phyloP scores from a whole-genome alignment of 2,113 vertebrate species.

The zebrafish (Danio rerio) region DNA sequence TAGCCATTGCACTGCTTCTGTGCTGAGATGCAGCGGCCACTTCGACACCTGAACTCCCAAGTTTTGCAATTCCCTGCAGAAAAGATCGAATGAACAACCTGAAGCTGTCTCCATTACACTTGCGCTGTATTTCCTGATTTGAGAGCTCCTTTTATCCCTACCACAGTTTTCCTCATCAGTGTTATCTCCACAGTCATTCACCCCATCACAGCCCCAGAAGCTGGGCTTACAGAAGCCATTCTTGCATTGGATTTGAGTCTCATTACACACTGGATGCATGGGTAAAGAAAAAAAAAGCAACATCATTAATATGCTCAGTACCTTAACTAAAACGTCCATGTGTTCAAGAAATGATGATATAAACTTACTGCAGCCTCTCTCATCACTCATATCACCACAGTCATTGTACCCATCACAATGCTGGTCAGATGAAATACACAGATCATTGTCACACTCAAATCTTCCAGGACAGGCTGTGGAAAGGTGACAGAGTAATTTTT shows the following conservation, averaged over 20 bases:
- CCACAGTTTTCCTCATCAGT: constrained; percentile 86
- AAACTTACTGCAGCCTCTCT: constrained; percentile 84
- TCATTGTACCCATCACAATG: constrained; percentile 88
- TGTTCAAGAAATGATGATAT: not conserved
- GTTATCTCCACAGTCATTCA: constrained; percentile 87
- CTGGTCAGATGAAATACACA: constrained; percentile 77
- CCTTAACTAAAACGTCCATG: not conserved
- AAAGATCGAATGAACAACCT: not conserved
- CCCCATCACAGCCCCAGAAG: constrained; percentile 85
- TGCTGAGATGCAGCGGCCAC: constrained; percentile 71
- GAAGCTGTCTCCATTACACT: not conserved
- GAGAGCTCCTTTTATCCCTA: constrained; percentile 66
- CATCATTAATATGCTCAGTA: constrained; percentile 5
- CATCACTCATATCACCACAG: constrained; percentile 87
- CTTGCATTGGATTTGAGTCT: constrained; percentile 81
- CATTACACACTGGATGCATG: constrained; percentile 67
- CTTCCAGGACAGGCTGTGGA: constrained; percentile 78
- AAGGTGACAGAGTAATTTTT: not conserved
- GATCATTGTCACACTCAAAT: constrained; percentile 83
- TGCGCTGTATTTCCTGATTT: not conserved
- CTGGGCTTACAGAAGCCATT: constrained; percentile 85
- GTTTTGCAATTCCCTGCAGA: constrained; percentile 69
- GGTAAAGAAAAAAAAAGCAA: constrained; percentile 8
- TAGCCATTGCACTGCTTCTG: constrained; percentile 72
- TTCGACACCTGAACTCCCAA: constrained; percentile 76